phyloP scores from a whole-genome alignment of 2,888 invertebrate genomes.

The Antitype chi region DNA sequence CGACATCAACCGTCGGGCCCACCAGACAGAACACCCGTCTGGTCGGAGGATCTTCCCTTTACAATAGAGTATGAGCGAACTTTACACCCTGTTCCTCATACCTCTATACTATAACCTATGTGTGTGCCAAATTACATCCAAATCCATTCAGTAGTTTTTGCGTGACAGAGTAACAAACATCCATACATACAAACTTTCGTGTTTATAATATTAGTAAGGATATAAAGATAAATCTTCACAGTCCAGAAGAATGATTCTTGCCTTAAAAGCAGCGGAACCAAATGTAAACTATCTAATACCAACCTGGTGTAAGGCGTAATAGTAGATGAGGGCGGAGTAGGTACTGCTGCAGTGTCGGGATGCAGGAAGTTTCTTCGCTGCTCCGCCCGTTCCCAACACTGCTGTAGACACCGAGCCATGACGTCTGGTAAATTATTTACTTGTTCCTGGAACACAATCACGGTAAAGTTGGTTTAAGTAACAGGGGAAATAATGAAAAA shows the following conservation, averaged over 20 bases:
- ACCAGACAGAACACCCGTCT: too few species aligned
- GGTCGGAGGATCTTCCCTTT: too few species aligned
- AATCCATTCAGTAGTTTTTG: too few species aligned
- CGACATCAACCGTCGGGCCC: too few species aligned
- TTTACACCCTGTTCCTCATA: too few species aligned
- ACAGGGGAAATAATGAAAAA: neutral
- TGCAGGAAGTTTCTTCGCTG: slow-evolving; percentile 96
- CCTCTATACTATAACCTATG: too few species aligned
- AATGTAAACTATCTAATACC: neutral
- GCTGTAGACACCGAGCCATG: slow-evolving; percentile 93
- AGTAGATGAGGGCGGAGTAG: slow-evolving; percentile 88
- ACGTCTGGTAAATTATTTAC: slow-evolving; percentile 96
- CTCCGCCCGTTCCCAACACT: slow-evolving; percentile 95
- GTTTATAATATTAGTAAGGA: too few species aligned
- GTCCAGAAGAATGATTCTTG: neutral
- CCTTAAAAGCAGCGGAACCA: neutral
- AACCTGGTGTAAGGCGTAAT: slow-evolving; percentile 91
- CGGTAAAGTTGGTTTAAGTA: neutral
- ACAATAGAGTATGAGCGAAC: too few species aligned
- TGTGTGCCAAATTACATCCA: too few species aligned
- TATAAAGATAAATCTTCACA: neutral
- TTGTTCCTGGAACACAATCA: slow-evolving; percentile 91
- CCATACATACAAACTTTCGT: too few species aligned
- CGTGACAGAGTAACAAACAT: too few species aligned
- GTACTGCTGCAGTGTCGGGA: slow-evolving; percentile 95